phyloP scores from a whole-genome alignment of 2,113 vertebrate genomes.

The Suricata suricatta region DNA sequence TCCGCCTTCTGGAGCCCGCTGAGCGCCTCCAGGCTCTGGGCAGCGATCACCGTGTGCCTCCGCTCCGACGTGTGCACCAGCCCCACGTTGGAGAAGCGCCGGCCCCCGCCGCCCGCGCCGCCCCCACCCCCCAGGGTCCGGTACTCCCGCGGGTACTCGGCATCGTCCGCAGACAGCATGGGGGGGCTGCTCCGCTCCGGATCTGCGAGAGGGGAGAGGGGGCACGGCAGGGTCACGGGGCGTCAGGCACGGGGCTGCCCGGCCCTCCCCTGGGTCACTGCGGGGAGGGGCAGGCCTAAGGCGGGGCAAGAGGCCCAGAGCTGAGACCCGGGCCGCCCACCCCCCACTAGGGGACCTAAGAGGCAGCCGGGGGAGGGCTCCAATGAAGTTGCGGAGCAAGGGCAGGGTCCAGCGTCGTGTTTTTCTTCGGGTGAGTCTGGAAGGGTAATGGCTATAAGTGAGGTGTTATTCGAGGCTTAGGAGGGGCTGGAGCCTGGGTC shows the following conservation, averaged over 20 bases:
- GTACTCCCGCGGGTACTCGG: conserved; percentile 98
- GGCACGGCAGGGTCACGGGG: conserved; percentile 34
- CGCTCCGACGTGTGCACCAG: conserved; percentile 98
- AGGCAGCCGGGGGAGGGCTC: no score
- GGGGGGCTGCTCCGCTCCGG: conserved; percentile 94
- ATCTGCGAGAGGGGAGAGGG: conserved; percentile 86
- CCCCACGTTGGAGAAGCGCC: conserved; percentile 98
- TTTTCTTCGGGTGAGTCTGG: not conserved
- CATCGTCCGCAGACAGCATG: conserved; percentile 99
- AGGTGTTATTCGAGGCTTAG: not conserved
- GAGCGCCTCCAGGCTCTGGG: conserved; percentile 97
- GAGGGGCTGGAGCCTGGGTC: not conserved
- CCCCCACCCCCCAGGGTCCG: conserved; percentile 95
- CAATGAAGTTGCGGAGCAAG: not conserved
- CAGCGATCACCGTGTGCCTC: conserved; percentile 95
- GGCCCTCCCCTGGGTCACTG: not conserved
- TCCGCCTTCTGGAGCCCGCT: conserved; percentile 97
- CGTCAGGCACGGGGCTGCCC: not conserved
- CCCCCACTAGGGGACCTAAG: not conserved
- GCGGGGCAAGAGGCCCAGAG: accelerated
- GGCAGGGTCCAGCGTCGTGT: not conserved
- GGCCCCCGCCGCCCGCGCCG: conserved; percentile 92
- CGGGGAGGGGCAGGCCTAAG: not conserved
- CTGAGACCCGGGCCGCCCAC: not conserved
- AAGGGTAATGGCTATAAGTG: not conserved